phyloP scores from a whole-genome alignment of 2,888 invertebrate species.

The Limnephilus auricula region DNA sequence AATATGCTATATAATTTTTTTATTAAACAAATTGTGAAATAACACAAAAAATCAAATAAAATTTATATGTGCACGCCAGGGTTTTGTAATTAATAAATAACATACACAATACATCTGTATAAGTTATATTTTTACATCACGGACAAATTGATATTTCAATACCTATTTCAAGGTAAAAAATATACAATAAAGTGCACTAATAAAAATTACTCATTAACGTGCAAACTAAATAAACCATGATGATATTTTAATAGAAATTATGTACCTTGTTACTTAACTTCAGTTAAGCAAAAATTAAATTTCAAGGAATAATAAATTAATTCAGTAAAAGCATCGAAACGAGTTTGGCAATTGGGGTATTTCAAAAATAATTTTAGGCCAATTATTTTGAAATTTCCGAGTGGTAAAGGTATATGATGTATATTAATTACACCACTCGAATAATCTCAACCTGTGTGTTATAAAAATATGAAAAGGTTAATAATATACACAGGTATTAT shows the following conservation, averaged over 20 bases:
- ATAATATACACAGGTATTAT: too few species aligned
- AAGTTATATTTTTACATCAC: not conserved
- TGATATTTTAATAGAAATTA: not conserved
- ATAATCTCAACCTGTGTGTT: not conserved
- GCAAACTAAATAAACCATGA: not conserved
- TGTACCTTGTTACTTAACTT: not conserved
- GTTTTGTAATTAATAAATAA: not conserved
- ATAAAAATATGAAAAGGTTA: not conserved
- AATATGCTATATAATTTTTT: too few species aligned
- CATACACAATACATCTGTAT: too few species aligned
- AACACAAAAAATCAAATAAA: too few species aligned
- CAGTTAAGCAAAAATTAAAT: not conserved
- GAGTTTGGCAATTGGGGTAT: not conserved
- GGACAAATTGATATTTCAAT: not conserved
- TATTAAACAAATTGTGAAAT: too few species aligned
- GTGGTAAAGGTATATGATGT: too few species aligned
- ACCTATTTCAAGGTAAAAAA: not conserved
- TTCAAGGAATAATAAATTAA: not conserved
- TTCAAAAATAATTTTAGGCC: too few species aligned
- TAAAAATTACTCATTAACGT: not conserved
- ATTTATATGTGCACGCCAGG: too few species aligned
- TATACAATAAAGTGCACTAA: not conserved
- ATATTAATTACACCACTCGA: not conserved
- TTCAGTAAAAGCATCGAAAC: not conserved
- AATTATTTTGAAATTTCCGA: too few species aligned